Evolutionary conservation across 92 coral and sea anemone species (phyloP).

Genomic region (Palythoa heliodiscus): DNA sequence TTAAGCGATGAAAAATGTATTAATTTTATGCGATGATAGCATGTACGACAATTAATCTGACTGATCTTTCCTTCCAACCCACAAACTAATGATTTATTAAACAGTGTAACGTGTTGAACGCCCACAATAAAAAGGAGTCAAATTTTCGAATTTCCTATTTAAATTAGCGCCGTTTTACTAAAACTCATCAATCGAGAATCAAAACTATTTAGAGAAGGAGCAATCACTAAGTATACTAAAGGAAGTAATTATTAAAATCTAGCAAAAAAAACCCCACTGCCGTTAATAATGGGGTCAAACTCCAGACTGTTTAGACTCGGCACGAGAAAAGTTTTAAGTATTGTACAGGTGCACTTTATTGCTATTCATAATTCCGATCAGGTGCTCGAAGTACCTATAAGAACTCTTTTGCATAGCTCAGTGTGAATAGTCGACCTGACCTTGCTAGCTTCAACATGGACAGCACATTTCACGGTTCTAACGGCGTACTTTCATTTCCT

Average conservation of each 20-base stretch:
- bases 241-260: neutral
- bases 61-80: conserved; percentile 4
- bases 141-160: neutral
- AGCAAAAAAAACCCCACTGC: neutral
- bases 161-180: neutral
- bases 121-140: conserved; percentile 1
- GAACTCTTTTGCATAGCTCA: conserved; percentile 19
- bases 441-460: conserved; percentile 52
- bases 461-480: conserved; percentile 64
- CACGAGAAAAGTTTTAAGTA: conserved; percentile 10
- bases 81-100: conserved; percentile 36
- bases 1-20: neutral
- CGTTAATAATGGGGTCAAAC: neutral
- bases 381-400: conserved; percentile 24
- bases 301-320: conserved; percentile 25
- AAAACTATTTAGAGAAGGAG: conserved; percentile 2
- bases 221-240: neutral
- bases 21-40: neutral
- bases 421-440: conserved; percentile 8
- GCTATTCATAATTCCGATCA: conserved; percentile 12
- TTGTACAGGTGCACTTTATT: conserved; percentile 8
- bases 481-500: conserved; percentile 53
- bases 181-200: neutral
- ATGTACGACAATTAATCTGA: conserved; percentile 9
- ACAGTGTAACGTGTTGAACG: neutral